phyloP scores from a whole-genome alignment of 1,140 invertebrate species.

The Drosophila micromelanica region DNA sequence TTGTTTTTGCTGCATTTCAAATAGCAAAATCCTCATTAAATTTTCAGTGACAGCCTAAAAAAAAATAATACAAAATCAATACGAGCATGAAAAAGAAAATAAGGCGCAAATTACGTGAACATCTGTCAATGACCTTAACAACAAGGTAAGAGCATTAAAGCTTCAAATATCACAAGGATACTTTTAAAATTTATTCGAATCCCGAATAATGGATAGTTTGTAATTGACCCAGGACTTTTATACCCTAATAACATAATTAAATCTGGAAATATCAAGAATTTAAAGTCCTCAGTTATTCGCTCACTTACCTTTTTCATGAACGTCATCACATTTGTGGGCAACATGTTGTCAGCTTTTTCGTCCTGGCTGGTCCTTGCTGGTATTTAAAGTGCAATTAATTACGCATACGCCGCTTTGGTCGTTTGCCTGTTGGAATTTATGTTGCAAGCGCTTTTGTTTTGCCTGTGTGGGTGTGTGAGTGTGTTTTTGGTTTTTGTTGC shows the following conservation, averaged over 20 bases:
- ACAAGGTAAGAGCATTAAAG: not conserved
- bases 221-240: no score
- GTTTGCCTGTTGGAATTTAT: constrained; percentile 14
- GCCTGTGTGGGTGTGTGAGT: constrained; percentile 19
- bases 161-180: no score
- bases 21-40: constrained; percentile 56
- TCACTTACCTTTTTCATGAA: constrained; percentile 92
- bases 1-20: constrained; percentile 56
- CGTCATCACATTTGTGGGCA: constrained; percentile 92
- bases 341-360: constrained; percentile 86
- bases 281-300: not conserved
- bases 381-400: constrained; percentile 78
- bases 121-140: constrained; percentile 55
- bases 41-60: constrained; percentile 49
- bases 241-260: not conserved
- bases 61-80: constrained; percentile 40
- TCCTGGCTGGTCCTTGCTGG: constrained; percentile 21
- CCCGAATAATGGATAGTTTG: not conserved
- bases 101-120: constrained; percentile 65
- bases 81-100: constrained; percentile 54
- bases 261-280: not conserved
- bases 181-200: no score
- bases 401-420: constrained; percentile 61
- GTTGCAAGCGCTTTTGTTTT: constrained; percentile 27
- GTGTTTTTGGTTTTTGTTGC: constrained; percentile 15